phyloP scores from a whole-genome alignment of 2,888 invertebrate genomes.

The Ommatoiulus sabulosus region DNA sequence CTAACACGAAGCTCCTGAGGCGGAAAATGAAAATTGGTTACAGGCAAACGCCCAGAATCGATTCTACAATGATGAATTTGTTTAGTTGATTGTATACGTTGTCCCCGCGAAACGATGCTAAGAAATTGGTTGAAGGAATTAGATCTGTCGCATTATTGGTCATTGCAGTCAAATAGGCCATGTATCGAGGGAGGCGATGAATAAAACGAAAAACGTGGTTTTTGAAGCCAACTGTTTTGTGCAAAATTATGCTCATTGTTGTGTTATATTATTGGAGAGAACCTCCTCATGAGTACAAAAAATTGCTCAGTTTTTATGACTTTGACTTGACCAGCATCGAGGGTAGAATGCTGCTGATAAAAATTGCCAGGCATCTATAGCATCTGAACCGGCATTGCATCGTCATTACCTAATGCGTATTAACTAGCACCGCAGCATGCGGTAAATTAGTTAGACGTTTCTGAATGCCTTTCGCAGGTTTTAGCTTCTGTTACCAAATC shows the following conservation, averaged over 20 bases:
- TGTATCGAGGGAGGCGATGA: no score
- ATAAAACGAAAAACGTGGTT: no score
- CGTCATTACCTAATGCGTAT: background rate
- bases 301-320: no score
- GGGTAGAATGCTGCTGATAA: no score
- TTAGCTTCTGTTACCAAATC: background rate
- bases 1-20: background rate
- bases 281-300: no score
- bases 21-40: slow-evolving; percentile 31
- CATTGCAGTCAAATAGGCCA: no score
- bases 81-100: background rate
- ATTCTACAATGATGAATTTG: background rate
- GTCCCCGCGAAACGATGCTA: background rate
- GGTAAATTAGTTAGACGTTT: background rate
- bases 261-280: no score
- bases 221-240: no score
- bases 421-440: background rate
- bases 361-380: no score
- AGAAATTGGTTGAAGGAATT: background rate
- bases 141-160: background rate
- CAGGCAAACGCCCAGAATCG: background rate
- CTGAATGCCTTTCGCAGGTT: background rate
- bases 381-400: background rate
- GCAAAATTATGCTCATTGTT: no score
- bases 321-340: no score